Evolutionary conservation across 1,140 invertebrate species (phyloP).

Genomic region (Coptotermes formosanus): DNA sequence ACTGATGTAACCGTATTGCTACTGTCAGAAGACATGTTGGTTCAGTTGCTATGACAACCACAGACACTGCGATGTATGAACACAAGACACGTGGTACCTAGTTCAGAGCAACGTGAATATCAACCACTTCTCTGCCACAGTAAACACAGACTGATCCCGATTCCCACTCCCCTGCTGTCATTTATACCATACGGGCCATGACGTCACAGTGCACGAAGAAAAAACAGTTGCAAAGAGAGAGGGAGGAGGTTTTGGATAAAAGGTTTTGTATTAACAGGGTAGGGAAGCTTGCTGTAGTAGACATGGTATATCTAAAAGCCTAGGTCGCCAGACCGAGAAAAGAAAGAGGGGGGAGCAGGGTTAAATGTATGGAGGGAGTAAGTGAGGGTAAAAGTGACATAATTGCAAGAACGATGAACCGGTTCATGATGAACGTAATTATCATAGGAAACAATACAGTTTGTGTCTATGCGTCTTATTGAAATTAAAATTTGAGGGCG

Average conservation of each 20-base stretch:
- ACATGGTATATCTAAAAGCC: not conserved
- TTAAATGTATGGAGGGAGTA: conserved; percentile 2
- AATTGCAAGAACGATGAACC: not conserved
- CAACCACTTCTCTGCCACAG: not conserved
- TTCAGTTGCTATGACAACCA: not conserved
- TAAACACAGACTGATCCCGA: not conserved
- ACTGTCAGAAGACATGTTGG: not conserved
- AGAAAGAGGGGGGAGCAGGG: not conserved
- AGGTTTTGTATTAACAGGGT: conserved; percentile 9
- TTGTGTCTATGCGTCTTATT: not conserved
- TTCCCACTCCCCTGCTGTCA: not conserved
- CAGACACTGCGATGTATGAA: not conserved
- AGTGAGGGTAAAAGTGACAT: not conserved
- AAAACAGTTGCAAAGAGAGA: not conserved
- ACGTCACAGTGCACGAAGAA: not conserved
- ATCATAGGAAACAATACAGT: not conserved
- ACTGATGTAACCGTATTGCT: not conserved
- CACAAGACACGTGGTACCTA: not conserved
- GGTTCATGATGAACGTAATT: not conserved
- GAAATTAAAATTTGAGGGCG: not conserved
- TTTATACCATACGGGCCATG: not conserved
- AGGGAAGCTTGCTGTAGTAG: not conserved
- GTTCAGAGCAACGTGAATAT: not conserved
- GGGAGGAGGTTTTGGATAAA: not conserved
- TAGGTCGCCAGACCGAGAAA: conserved; percentile 6